phyloP scores from a whole-genome alignment of 2,888 invertebrate species.

The Macrophya annulata region DNA sequence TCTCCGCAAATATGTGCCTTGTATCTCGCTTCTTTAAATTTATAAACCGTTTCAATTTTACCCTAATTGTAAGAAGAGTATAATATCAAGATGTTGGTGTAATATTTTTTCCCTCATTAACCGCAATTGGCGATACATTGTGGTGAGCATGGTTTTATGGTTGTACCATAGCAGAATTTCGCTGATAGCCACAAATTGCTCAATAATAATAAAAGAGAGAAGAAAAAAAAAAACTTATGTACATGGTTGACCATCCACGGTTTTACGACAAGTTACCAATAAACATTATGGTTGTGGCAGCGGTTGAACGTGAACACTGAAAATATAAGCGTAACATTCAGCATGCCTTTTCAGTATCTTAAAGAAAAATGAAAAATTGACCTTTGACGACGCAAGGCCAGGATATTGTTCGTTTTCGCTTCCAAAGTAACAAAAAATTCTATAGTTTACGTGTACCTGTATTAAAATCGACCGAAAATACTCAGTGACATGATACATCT shows the following conservation, averaged over 20 bases:
- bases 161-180: slow-evolving; percentile 14
- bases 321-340: background rate
- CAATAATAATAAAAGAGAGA: slow-evolving; percentile 7
- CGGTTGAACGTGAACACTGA: slow-evolving; percentile 28
- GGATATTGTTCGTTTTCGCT: background rate
- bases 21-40: background rate
- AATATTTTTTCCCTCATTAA: slow-evolving; percentile 14
- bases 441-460: background rate
- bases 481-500: background rate
- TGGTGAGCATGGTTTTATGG: background rate
- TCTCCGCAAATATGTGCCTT: background rate
- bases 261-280: slow-evolving; percentile 42
- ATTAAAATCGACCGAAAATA: background rate
- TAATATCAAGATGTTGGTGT: slow-evolving; percentile 31
- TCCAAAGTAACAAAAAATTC: background rate
- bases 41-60: slow-evolving; percentile 6
- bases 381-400: background rate
- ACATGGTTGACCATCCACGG: slow-evolving; percentile 42
- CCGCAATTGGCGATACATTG: slow-evolving; percentile 40
- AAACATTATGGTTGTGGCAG: slow-evolving; percentile 19
- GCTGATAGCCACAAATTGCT: slow-evolving; percentile 52
- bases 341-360: slow-evolving; percentile 7
- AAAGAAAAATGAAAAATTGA: background rate
- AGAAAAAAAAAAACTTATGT: background rate
- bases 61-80: background rate